Percentiles rank a stretch among this genome's conserved stretches.
Evolutionary conservation across 1,140 invertebrate genomes (phyloP).

Genomic region (Drosophila yakuba): DNA sequence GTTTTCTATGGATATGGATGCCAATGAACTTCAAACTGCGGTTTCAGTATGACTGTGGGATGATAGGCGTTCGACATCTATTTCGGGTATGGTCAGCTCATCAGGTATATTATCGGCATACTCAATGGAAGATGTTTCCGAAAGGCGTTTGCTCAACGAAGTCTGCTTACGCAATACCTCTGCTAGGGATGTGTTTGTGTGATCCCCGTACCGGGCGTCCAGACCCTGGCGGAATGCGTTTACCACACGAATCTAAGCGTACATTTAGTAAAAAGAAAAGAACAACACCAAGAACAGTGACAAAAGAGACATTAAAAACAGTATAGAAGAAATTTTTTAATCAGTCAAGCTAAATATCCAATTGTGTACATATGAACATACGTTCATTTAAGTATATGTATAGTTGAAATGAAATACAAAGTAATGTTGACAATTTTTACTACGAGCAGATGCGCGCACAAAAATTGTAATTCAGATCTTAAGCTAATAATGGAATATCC

Average conservation of each 20-base stretch:
- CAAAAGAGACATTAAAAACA: slow-evolving; percentile 62
- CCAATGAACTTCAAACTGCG: slow-evolving; percentile 89
- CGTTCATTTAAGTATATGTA: slow-evolving; percentile 6
- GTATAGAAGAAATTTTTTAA: slow-evolving; percentile 38
- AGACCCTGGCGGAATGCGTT: slow-evolving; percentile 99
- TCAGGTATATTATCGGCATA: slow-evolving; percentile 95
- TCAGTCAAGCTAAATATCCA: slow-evolving; percentile 34
- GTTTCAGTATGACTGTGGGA: slow-evolving; percentile 97
- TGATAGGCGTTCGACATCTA: slow-evolving; percentile 95
- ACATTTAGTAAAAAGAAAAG: slow-evolving; percentile 61
- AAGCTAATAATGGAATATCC: neutral
- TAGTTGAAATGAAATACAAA: slow-evolving; percentile 6
- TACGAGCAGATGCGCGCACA: slow-evolving; percentile 2
- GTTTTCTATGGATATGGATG: slow-evolving; percentile 11
- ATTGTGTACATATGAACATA: slow-evolving; percentile 1
- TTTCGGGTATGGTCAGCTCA: slow-evolving; percentile 94
- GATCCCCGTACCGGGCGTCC: slow-evolving; percentile 96
- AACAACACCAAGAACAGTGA: slow-evolving; percentile 74
- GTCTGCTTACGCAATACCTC: slow-evolving; percentile 96
- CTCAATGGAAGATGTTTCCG: slow-evolving; percentile 95
- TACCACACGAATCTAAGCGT: slow-evolving; percentile 97
- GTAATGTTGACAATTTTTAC: slow-evolving; percentile 4
- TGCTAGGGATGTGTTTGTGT: slow-evolving; percentile 94
- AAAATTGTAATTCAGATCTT: neutral
- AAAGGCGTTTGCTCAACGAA: slow-evolving; percentile 94